Evolutionary conservation across 2,888 invertebrate genomes (phyloP).

Genomic region (Drosophila nigricruria): DNA sequence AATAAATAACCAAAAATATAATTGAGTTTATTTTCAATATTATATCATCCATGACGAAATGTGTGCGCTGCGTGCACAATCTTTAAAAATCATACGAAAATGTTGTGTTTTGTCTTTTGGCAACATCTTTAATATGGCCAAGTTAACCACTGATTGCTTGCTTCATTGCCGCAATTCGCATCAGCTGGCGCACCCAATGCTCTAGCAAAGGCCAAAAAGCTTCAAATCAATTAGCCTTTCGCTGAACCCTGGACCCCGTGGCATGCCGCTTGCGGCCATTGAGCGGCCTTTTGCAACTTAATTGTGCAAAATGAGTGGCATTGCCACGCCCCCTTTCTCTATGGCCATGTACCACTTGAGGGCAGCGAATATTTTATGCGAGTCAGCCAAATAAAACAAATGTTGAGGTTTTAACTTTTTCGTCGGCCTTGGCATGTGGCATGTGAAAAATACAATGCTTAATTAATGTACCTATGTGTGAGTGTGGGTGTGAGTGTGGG

Average conservation of each 20-base stretch:
- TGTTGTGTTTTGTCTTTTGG: slow-evolving; percentile 20
- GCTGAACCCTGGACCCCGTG: slow-evolving; percentile 46
- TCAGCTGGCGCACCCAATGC: slow-evolving; percentile 41
- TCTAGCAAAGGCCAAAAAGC: slow-evolving; percentile 55
- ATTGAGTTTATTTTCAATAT: background rate
- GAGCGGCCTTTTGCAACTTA: slow-evolving; percentile 48
- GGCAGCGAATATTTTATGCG: slow-evolving; percentile 57
- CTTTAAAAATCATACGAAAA: background rate
- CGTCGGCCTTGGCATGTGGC: slow-evolving; percentile 39
- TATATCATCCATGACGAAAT: background rate
- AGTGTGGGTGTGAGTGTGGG: background rate
- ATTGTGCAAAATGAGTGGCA: slow-evolving; percentile 65
- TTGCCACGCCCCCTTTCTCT: slow-evolving; percentile 15
- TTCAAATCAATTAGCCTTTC: slow-evolving; percentile 72
- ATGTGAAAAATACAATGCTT: slow-evolving; percentile 66
- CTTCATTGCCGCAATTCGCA: slow-evolving; percentile 35
- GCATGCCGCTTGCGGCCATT: background rate
- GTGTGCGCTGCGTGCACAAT: too few relatives aligned
- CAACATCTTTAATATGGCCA: slow-evolving; percentile 33
- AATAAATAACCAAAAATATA: background rate
- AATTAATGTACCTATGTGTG: slow-evolving; percentile 67
- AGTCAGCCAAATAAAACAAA: slow-evolving; percentile 68
- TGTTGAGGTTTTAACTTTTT: slow-evolving; percentile 56
- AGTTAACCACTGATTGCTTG: slow-evolving; percentile 43
- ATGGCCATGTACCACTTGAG: slow-evolving; percentile 37